Evolutionary conservation across 2,888 invertebrate genomes (phyloP).

Genomic region (Lepidocyrtinus sp.): DNA sequence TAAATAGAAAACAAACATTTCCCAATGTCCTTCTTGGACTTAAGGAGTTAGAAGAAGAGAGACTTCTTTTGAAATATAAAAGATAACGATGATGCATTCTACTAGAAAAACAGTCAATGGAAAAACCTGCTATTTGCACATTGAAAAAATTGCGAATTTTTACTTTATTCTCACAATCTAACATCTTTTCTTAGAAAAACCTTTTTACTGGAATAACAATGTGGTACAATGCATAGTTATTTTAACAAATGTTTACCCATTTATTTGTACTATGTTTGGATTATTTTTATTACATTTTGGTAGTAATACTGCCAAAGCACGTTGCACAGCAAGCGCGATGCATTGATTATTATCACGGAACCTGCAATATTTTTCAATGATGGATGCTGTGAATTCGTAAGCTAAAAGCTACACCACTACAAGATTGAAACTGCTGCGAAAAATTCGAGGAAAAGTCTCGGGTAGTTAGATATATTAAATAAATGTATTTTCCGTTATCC

Average conservation of each 20-base stretch:
- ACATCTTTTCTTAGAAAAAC: not conserved
- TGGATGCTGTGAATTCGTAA: no score
- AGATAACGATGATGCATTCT: slow-evolving; percentile 37
- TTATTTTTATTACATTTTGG: slow-evolving; percentile 1
- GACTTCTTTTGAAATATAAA: no score
- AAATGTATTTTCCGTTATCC: no score
- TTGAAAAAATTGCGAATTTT: not conserved
- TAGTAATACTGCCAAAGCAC: no score
- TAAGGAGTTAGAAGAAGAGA: not conserved
- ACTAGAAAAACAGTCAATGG: slow-evolving; percentile 28
- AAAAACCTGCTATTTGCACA: not conserved
- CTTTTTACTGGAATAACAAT: not conserved
- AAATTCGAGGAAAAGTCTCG: no score
- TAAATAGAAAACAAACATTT: slow-evolving; percentile 5
- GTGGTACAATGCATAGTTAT: not conserved
- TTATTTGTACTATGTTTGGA: slow-evolving; percentile 15
- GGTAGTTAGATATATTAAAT: no score
- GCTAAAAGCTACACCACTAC: no score
- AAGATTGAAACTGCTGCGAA: no score
- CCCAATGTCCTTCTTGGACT: slow-evolving; percentile 1
- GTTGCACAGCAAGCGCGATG: no score
- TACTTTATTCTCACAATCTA: not conserved
- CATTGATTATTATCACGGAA: no score
- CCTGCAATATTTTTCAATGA: no score
- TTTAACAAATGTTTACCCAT: slow-evolving; percentile 34